Percentiles rank a stretch among this genome's conserved stretches.
These are phyloP conservation scores for Ophonus ardosiacus DNA, from an alignment of 2,888 invertebrate genomes.

Conservation along the genomic window DNA sequence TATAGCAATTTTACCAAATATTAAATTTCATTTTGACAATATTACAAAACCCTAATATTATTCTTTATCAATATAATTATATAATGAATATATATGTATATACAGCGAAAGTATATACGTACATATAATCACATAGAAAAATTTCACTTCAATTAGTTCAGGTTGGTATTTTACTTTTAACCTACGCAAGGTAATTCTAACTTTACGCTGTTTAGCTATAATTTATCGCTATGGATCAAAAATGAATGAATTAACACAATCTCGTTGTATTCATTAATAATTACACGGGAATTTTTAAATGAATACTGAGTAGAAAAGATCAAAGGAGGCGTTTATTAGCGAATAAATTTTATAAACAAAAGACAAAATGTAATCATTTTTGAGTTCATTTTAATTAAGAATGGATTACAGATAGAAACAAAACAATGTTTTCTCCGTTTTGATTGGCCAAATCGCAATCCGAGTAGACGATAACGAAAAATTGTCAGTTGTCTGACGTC, in stretches of 20 bases:
- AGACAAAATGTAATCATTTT: background rate
- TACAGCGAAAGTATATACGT: slow-evolving; percentile 36
- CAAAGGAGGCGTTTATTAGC: background rate
- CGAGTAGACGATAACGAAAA: no score
- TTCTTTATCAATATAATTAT: slow-evolving; percentile 7
- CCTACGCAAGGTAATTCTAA: background rate
- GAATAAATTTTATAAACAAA: background rate
- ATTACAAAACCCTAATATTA: slow-evolving; percentile 4
- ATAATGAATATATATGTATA: slow-evolving; percentile 19
- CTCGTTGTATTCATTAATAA: slow-evolving; percentile 13
- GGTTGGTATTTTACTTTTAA: slow-evolving; percentile 21
- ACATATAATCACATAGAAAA: slow-evolving; percentile 24
- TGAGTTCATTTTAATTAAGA: background rate
- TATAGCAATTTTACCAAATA: background rate
- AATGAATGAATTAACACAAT: slow-evolving; percentile 34
- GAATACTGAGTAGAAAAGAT: background rate
- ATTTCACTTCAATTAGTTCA: slow-evolving; percentile 52
- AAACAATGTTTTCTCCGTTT: no score
- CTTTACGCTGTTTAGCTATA: slow-evolving; percentile 34
- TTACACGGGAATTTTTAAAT: background rate
- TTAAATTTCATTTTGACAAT: slow-evolving; percentile 29
- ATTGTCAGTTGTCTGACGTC: no score
- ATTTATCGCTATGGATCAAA: slow-evolving; percentile 24
- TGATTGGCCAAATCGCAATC: no score
- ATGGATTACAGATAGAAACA: no score